Percentiles rank a stretch among this genome's conserved stretches.
Evolutionary conservation across 2,888 invertebrate genomes (phyloP).

Genomic region (Lepidocyrtoides sp.): DNA sequence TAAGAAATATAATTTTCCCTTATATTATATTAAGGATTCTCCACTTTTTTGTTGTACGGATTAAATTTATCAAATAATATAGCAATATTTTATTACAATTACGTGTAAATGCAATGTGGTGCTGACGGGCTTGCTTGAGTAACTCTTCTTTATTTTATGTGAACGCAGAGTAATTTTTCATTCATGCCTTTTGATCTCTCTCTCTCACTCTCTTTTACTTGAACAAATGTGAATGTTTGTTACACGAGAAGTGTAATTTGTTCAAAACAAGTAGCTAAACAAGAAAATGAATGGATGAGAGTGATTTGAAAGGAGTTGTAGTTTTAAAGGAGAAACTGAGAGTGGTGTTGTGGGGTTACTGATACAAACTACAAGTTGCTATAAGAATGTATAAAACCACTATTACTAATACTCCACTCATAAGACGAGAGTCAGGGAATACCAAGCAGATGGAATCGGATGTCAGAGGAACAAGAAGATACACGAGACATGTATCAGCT

Average conservation of each 20-base stretch:
- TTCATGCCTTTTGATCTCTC: slow-evolving; percentile 48
- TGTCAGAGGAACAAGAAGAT: slow-evolving; percentile 42
- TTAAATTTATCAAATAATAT: slow-evolving; percentile 19
- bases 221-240: neutral
- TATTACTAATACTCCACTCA: neutral
- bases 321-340: neutral
- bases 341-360: neutral
- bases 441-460: slow-evolving; percentile 62
- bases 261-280: slow-evolving; percentile 39
- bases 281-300: slow-evolving; percentile 33
- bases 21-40: neutral
- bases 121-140: neutral
- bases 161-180: slow-evolving; percentile 17
- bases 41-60: neutral
- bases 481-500: slow-evolving; percentile 71
- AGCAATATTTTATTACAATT: slow-evolving; percentile 25
- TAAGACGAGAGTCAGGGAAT: neutral
- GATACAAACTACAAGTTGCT: neutral
- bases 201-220: neutral
- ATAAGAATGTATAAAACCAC: slow-evolving; percentile 9
- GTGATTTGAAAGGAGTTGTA: slow-evolving; percentile 39
- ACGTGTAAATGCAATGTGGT: neutral
- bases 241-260: slow-evolving; percentile 38
- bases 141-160: neutral
- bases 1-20: neutral